Percentiles rank a stretch among this genome's conserved stretches.
Conservation (phyloP, 30 jellyfish, hydroid and myxozoan species). For the Aurelia aurita complex sp. Pacific region DNA sequence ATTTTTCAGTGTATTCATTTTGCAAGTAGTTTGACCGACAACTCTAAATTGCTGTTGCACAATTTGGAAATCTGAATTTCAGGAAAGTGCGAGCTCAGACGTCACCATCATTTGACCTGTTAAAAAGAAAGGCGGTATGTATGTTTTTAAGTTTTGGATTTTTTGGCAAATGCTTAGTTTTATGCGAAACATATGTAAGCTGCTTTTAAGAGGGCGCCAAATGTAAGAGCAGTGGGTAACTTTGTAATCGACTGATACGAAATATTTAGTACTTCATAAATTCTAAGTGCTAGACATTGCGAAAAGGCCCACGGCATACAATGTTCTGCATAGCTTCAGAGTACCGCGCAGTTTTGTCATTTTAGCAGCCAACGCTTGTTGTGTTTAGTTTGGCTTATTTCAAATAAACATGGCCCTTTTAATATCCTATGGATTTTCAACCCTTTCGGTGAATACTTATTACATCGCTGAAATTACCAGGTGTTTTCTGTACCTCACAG, state of each 20-base stretch:
- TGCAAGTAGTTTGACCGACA: slow-evolving; percentile 40
- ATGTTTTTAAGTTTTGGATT: too few relatives aligned
- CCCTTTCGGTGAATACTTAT: neutral
- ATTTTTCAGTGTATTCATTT: slow-evolving; percentile 23
- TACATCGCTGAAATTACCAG: neutral
- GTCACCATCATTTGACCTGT: too few relatives aligned
- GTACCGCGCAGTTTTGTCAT: neutral
- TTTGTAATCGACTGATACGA: slow-evolving; percentile 46
- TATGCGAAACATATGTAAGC: too few relatives aligned
- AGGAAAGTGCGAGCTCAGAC: too few relatives aligned
- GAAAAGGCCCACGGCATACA: too few relatives aligned
- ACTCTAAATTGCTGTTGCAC: neutral
- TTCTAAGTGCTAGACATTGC: slow-evolving; percentile 33
- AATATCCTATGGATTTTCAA: neutral
- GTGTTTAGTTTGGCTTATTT: neutral
- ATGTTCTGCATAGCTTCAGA: neutral
- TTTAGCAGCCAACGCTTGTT: neutral
- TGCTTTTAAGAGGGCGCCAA: too few relatives aligned
- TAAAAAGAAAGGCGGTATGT: too few relatives aligned
- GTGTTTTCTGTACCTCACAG: slow-evolving; percentile 7
- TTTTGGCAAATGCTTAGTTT: too few relatives aligned
- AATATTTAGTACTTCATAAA: slow-evolving; percentile 42
- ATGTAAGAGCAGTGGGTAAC: neutral
- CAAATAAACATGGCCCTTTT: neutral
- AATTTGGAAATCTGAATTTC: too few relatives aligned